Percentiles rank a stretch among this genome's conserved stretches.
Evolutionary conservation across 2,797 vertebrate species (phyloP).

Genomic region (Pantherophis alleghaniensis): DNA sequence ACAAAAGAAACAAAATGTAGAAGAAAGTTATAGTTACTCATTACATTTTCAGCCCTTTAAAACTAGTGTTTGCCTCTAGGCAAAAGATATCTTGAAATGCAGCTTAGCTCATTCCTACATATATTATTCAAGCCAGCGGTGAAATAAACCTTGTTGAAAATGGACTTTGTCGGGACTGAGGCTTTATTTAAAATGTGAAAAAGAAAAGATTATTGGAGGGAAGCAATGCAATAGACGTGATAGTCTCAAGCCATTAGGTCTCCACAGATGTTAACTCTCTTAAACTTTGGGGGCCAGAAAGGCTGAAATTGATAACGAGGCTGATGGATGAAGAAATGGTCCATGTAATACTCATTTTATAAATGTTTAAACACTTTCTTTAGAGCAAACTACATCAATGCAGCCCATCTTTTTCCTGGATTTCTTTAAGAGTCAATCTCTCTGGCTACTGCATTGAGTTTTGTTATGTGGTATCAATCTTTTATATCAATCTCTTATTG

Average conservation of each 20-base stretch:
- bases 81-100: not conserved
- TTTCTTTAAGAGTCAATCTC: not conserved
- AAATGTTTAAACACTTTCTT: not conserved
- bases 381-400: not conserved
- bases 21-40: not conserved
- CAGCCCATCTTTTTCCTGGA: not conserved
- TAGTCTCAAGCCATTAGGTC: not conserved
- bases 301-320: not conserved
- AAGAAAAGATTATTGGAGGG: not conserved
- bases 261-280: not conserved
- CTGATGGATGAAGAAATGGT: not conserved
- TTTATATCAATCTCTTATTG: not conserved
- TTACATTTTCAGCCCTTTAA: not conserved
- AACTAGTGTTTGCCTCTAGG: not conserved
- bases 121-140: not conserved
- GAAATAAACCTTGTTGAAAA: not conserved
- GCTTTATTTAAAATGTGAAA: not conserved
- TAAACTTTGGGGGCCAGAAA: not conserved
- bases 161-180: not conserved
- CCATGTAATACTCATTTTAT: not conserved
- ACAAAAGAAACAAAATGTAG: not conserved
- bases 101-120: not conserved
- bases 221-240: not conserved
- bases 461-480: conserved; percentile 15
- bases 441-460: not conserved